These are phyloP conservation scores for Gambusia yucatana DNA, from an alignment of 2,797 vertebrate species.

Conservation along the genomic window DNA sequence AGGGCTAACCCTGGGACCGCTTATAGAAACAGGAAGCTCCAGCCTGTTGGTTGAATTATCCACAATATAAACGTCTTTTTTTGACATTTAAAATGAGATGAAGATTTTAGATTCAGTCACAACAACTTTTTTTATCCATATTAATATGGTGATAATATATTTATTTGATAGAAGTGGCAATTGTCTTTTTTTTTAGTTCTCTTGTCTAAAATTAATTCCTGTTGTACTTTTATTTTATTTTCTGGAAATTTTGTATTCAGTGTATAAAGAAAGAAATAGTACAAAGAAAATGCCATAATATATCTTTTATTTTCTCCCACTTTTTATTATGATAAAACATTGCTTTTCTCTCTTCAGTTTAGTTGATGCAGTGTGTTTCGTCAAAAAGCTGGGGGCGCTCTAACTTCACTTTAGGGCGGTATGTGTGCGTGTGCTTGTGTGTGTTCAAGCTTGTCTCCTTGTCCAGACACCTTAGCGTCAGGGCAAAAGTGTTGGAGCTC, in stretches of 20 bases:
- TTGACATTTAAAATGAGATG: conserved; percentile 50
- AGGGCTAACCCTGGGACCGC: conserved; percentile 59
- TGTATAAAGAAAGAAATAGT: background rate
- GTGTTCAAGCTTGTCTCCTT: conserved; percentile 69
- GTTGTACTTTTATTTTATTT: background rate
- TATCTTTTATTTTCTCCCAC: background rate
- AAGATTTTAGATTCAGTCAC: conserved; percentile 25
- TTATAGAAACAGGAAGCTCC: conserved; percentile 16
- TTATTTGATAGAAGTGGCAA: background rate
- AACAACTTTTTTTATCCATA: conserved; percentile 8
- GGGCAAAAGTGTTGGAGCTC: conserved; percentile 73
- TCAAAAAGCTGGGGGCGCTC: conserved; percentile 75
- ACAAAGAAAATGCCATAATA: background rate
- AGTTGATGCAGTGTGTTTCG: conserved; percentile 36
- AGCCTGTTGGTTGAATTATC: conserved; percentile 31
- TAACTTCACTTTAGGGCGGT: conserved; percentile 64
- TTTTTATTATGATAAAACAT: conserved; percentile 14
- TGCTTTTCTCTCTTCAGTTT: conserved; percentile 15
- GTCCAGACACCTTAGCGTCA: conserved; percentile 80
- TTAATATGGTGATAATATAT: conserved; percentile 2
- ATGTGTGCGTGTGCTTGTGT: conserved; percentile 22
- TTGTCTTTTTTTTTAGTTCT: conserved; percentile 13
- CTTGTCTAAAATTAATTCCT: conserved; percentile 7
- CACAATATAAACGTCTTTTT: conserved; percentile 39
- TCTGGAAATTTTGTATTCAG: background rate